These are phyloP conservation scores for Leptarthrus brevirostris DNA, from an alignment of 2,888 invertebrate species.

Conservation along the genomic window DNA sequence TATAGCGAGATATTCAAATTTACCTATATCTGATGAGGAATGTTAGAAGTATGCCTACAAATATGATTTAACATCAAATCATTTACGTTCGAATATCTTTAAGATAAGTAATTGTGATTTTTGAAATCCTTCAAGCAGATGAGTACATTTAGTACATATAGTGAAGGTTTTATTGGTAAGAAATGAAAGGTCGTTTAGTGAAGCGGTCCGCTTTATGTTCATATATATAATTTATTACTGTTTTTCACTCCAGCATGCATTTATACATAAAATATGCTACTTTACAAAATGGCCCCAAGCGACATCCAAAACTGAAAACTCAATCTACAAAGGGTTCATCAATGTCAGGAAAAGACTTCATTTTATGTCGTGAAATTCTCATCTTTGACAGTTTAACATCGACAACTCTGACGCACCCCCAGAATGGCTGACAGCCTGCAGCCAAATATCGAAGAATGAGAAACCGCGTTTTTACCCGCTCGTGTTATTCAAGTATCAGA, in stretches of 20 bases:
- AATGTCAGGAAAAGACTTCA: slow-evolving; percentile 25
- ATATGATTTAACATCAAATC: no score
- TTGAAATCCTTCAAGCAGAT: no score
- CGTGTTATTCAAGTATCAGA: neutral
- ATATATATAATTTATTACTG: slow-evolving; percentile 11
- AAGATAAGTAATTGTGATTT: no score
- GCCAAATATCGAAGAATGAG: slow-evolving; percentile 7
- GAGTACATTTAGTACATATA: no score
- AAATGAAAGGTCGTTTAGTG: neutral
- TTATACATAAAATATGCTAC: neutral
- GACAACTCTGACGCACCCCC: slow-evolving; percentile 30
- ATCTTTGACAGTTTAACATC: slow-evolving; percentile 41
- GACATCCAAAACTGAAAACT: slow-evolving; percentile 27
- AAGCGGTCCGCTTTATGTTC: neutral
- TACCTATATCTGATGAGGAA: no score
- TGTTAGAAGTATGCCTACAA: no score
- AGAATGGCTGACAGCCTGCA: slow-evolving; percentile 9
- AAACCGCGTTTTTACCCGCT: neutral
- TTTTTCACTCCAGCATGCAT: slow-evolving; percentile 4
- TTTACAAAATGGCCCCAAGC: slow-evolving; percentile 7
- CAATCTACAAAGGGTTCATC: slow-evolving; percentile 36
- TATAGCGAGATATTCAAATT: no score
- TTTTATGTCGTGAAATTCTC: slow-evolving; percentile 32
- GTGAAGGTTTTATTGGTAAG: no score
- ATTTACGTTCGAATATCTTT: no score